A percentile compares a stretch with the other conserved stretches of the same genome.
Conservation (phyloP, 2,797 vertebrate genomes). For the Manis pentadactyla region DNA sequence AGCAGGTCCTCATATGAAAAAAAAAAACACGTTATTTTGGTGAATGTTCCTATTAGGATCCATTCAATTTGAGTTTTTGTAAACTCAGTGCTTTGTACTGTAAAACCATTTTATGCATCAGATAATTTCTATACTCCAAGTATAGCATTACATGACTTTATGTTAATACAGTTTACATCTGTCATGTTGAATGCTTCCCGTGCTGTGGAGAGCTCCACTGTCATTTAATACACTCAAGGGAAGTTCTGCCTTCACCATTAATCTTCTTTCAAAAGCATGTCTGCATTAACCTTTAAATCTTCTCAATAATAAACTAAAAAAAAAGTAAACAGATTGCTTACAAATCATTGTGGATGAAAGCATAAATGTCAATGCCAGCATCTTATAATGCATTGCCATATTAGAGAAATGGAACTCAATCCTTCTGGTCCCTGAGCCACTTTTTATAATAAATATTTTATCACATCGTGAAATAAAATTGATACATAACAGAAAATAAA, state of each 20-base stretch:
- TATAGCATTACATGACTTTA: conserved; percentile 63
- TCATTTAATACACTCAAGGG: conserved; percentile 82
- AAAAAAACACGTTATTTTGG: neutral
- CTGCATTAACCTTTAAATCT: conserved; percentile 81
- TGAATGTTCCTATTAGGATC: conserved; percentile 21
- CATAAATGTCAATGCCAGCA: conserved; percentile 70
- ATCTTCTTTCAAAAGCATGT: conserved; percentile 81
- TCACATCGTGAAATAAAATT: neutral
- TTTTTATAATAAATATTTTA: neutral
- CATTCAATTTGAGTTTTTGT: neutral
- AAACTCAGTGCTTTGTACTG: conserved; percentile 1
- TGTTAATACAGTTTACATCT: conserved; percentile 77
- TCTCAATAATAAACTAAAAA: conserved; percentile 84
- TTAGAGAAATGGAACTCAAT: neutral
- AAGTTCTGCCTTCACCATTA: conserved; percentile 77
- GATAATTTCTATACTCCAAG: conserved; percentile 53
- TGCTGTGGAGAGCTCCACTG: conserved; percentile 75
- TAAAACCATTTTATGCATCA: neutral
- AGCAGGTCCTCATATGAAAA: neutral
- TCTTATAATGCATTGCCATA: conserved; percentile 74
- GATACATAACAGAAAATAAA: neutral
- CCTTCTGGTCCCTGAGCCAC: neutral
- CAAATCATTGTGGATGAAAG: conserved; percentile 81
- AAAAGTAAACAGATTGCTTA: conserved; percentile 81
- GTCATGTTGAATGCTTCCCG: conserved; percentile 79